A percentile compares a stretch with the other conserved stretches of the same genome.
phyloP scores from a whole-genome alignment of 1,140 invertebrate genomes.

The Littorina saxatilis region DNA sequence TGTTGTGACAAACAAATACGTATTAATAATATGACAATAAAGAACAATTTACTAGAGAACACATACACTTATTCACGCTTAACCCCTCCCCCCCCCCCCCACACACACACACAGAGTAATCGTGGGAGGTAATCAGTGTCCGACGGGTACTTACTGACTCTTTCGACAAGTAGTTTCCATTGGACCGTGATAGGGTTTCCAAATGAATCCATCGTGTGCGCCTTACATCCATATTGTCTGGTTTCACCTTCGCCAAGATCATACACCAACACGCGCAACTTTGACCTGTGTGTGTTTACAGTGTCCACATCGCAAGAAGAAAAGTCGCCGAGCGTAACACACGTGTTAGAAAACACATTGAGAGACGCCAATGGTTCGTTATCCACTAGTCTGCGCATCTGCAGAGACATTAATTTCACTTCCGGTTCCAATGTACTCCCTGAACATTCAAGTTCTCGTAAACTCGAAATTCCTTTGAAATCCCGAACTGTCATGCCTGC shows the following conservation, averaged over 20 bases:
- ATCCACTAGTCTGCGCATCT: not conserved
- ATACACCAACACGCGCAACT: not conserved
- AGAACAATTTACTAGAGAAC: too few species aligned
- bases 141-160: too few species aligned
- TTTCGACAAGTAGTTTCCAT: too few species aligned
- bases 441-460: constrained; percentile 24
- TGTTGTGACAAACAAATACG: too few species aligned
- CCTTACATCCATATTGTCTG: constrained; percentile 4
- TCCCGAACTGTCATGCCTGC: constrained; percentile 10
- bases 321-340: constrained; percentile 4
- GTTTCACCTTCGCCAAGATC: constrained; percentile 11
- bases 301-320: constrained; percentile 5
- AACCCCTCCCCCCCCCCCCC: not conserved
- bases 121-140: too few species aligned
- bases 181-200: too few species aligned
- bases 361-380: not conserved
- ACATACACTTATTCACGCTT: not conserved
- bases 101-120: not conserved
- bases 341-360: not conserved
- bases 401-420: constrained; percentile 20
- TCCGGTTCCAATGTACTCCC: constrained; percentile 8
- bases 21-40: too few species aligned
- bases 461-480: constrained; percentile 17
- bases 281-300: not conserved
- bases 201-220: not conserved